A percentile compares a stretch with the other conserved stretches of the same genome.
These are phyloP conservation scores for Enteromius thamalakanensis DNA, from an alignment of 2,797 vertebrate species.

Conservation along the genomic window DNA sequence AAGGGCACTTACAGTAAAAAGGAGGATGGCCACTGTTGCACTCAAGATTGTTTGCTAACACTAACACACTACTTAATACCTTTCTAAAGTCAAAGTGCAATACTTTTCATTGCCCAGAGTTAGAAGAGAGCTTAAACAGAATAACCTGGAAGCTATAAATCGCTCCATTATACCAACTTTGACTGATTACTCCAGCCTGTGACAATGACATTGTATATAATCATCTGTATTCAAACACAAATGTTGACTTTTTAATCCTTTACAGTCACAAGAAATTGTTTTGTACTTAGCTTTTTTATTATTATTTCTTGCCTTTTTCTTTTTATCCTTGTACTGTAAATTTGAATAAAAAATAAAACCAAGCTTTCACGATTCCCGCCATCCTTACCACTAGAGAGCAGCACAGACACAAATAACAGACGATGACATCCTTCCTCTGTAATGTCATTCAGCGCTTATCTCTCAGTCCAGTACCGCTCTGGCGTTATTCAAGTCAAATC, in stretches of 20 bases:
- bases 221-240: not conserved
- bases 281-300: not conserved
- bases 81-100: not conserved
- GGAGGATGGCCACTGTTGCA: not conserved
- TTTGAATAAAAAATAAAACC: constrained; percentile 30
- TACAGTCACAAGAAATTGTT: constrained; percentile 1
- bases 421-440: not conserved
- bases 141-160: not conserved
- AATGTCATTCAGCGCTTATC: not conserved
- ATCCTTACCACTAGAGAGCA: constrained; percentile 41
- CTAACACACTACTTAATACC: not conserved
- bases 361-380: not conserved
- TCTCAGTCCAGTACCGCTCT: not conserved
- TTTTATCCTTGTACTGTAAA: constrained; percentile 18
- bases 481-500: not conserved
- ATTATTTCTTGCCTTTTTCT: not conserved
- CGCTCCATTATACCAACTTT: not conserved
- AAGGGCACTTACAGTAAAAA: not conserved
- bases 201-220: not conserved
- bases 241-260: constrained; percentile 8
- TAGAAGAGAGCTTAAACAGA: not conserved
- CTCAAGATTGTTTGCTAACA: not conserved
- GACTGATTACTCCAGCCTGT: not conserved
- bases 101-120: not conserved
- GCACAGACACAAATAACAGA: not conserved